Evolutionary conservation across 2,113 vertebrate genomes (phyloP), one percentile per base, ranked within the genome.

Genomic region (Ursus arctos): DNA sequence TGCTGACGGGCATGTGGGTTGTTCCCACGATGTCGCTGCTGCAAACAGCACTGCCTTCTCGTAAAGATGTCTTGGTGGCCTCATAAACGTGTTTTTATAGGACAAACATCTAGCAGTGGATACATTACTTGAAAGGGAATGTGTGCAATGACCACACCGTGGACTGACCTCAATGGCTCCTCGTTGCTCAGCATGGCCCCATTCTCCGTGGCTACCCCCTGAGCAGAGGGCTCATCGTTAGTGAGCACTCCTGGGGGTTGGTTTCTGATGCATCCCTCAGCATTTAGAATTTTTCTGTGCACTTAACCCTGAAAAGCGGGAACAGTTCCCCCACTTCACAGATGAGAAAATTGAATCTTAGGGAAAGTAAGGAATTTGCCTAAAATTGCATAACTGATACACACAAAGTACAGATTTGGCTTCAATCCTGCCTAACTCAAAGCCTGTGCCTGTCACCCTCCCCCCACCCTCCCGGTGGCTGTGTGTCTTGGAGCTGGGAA

Each of bases 101-200:
- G 51, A 53, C 10, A 4, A 12, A 28, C 0, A 1, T 51, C n/a
- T 19, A 13, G 16, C n/a, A 6, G 69, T 49, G 53, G 72, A 21
- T 18, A 10, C 1, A 4, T 4, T 4, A 33, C 12, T 18, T 28
- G n/a, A 47, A 59, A n/a, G 61, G 16, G 36, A 51, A 79, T 31
- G n/a, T 15, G 26, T 6, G 11, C 19, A 1, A 2, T 4, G 33
- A 7, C 22, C 31, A 43, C 55, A 4, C 19, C 21, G 0, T 0
- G 7, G 65, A 4, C 2, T 10, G 18, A 47, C 55, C 53, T 3
- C 33, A 3, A 6, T 2, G 51, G 9, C 24, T 71, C 84, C 19
- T 4, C 6, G 0, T 4, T 1, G 0, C 28, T 28, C 24, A 0
- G 31, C 24, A 36, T 33, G 85, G 31, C 36, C 59, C 2, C 4